Conservation (phyloP, 2,888 invertebrate genomes). For the Dasypolia templi region DNA sequence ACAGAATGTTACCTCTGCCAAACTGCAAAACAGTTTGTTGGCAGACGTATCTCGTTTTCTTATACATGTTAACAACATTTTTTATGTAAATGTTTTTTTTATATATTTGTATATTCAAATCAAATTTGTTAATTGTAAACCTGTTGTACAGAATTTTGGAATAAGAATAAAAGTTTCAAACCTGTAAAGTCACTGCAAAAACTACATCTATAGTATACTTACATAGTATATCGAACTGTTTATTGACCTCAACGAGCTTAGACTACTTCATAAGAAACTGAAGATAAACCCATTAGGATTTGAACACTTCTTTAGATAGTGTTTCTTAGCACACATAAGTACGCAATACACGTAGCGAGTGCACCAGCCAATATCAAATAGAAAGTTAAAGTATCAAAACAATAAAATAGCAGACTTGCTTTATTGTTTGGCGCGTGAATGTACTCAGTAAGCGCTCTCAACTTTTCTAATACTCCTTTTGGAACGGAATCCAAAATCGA, state of each 20-base stretch:
- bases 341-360: slow-evolving; percentile 50
- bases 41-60: no score
- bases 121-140: not conserved
- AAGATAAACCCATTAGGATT: slow-evolving; percentile 37
- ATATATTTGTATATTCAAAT: not conserved
- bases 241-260: not conserved
- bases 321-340: slow-evolving; percentile 32
- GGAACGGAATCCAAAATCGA: slow-evolving; percentile 44
- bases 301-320: slow-evolving; percentile 38
- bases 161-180: not conserved
- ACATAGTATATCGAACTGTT: not conserved
- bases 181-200: not conserved
- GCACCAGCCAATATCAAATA: slow-evolving; percentile 58
- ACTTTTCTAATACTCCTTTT: slow-evolving; percentile 62
- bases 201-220: not conserved
- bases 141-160: not conserved
- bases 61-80: no score
- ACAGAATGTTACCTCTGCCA: no score
- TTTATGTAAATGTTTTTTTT: no score
- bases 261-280: slow-evolving; percentile 14
- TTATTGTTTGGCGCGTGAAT: slow-evolving; percentile 64
- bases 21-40: no score
- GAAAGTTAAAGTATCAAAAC: slow-evolving; percentile 63
- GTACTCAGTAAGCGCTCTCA: slow-evolving; percentile 58
- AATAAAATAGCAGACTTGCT: slow-evolving; percentile 59